phyloP scores from a whole-genome alignment of 1,140 invertebrate species.

The Aphelenchoides fujianensis region DNA sequence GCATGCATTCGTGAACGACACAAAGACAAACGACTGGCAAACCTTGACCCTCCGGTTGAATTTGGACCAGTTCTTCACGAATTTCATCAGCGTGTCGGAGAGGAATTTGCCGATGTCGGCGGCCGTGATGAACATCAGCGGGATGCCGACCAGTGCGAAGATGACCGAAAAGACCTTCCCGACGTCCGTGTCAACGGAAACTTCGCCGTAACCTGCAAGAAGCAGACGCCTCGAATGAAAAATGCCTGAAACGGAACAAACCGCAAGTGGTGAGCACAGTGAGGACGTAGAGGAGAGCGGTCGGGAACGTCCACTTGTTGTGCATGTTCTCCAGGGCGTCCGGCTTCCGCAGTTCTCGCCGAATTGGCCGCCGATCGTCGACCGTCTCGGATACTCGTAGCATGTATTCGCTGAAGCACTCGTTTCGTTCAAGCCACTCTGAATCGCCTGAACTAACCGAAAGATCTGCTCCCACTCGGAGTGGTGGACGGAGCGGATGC shows the following conservation, averaged over 20 bases:
- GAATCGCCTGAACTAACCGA: constrained; percentile 21
- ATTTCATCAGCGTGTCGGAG: constrained; percentile 60
- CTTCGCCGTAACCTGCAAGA: constrained; percentile 61
- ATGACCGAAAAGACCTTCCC: constrained; percentile 62
- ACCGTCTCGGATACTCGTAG: constrained; percentile 55
- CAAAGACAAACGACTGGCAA: neutral
- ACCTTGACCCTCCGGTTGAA: constrained; percentile 48
- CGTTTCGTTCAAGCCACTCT: neutral
- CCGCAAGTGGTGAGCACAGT: constrained; percentile 62
- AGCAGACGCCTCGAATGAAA: neutral
- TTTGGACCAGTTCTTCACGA: constrained; percentile 55
- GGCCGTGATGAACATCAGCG: constrained; percentile 63
- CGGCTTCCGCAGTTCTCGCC: constrained; percentile 53
- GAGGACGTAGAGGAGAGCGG: constrained; percentile 57
- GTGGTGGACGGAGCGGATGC: constrained; percentile 48
- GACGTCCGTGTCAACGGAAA: constrained; percentile 60
- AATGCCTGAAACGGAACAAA: constrained; percentile 28
- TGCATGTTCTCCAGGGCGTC: constrained; percentile 59
- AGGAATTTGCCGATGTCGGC: constrained; percentile 63
- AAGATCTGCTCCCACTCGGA: constrained; percentile 53
- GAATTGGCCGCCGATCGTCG: constrained; percentile 58
- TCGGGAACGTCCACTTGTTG: constrained; percentile 62
- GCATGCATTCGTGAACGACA: neutral
- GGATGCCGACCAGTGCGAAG: constrained; percentile 62
- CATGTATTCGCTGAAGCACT: constrained; percentile 57